Percentiles rank a stretch among this genome's conserved stretches.
Evolutionary conservation across 2,113 vertebrate species (phyloP).

Genomic region (Nipponia nippon): DNA sequence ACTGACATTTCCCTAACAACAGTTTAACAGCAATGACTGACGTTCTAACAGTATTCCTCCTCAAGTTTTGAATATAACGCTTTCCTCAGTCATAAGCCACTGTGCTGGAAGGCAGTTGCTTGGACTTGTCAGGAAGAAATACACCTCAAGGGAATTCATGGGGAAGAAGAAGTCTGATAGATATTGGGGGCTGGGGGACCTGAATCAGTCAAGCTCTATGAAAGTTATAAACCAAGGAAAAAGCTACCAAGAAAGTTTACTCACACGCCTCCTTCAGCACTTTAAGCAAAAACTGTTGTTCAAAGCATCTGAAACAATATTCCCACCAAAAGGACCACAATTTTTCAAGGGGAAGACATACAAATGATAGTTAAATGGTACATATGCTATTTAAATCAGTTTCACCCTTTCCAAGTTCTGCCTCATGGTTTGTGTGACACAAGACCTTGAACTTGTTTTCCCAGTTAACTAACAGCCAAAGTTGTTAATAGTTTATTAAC

Average conservation of each 20-base stretch:
- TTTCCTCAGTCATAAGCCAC: neutral
- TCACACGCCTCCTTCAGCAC: neutral
- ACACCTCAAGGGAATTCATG: neutral
- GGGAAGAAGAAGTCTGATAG: neutral
- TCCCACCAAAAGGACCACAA: neutral
- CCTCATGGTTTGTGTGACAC: neutral
- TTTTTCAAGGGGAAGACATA: neutral
- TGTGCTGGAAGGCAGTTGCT: neutral
- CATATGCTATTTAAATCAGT: neutral
- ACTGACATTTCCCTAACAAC: neutral
- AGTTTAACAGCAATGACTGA: neutral
- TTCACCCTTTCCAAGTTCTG: neutral
- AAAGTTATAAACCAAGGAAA: neutral
- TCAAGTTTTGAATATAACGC: neutral
- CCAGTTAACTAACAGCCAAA: neutral
- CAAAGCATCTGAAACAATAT: neutral
- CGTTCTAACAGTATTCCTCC: neutral
- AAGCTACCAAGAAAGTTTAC: neutral
- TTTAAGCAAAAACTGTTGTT: neutral
- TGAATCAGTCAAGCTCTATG: neutral
- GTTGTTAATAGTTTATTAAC: neutral
- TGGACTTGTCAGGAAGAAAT: neutral
- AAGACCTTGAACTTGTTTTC: neutral
- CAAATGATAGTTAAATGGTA: neutral
- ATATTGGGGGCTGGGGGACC: neutral